Conservation (phyloP, 2,888 invertebrate genomes). For the Lepidocyrtinus sp. region DNA sequence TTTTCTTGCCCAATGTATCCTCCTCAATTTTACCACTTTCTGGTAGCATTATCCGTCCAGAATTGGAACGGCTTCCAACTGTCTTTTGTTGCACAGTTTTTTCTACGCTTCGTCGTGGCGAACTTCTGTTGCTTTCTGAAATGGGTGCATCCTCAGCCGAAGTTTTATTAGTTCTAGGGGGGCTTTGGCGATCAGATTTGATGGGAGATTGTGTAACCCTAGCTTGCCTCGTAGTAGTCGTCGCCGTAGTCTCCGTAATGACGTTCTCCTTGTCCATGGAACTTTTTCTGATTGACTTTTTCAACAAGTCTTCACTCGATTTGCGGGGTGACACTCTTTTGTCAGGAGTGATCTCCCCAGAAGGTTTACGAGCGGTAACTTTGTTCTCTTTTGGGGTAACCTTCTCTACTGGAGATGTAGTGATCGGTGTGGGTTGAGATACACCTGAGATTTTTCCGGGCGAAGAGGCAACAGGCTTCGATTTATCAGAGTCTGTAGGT, state of each 20-base stretch:
- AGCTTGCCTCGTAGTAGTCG: not conserved
- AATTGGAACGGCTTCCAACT: conserved; percentile 34
- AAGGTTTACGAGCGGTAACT: conserved; percentile 39
- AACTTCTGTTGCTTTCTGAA: not conserved
- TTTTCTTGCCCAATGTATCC: conserved; percentile 2
- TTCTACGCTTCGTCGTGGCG: conserved; percentile 24
- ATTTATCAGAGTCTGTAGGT: not conserved
- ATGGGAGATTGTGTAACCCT: conserved; percentile 40
- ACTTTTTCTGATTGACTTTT: conserved; percentile 20
- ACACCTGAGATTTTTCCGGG: not conserved
- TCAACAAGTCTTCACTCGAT: conserved; percentile 34
- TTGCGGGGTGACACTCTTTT: conserved; percentile 41
- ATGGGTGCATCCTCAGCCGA: not conserved
- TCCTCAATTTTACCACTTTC: conserved; percentile 13
- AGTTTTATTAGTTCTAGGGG: not conserved
- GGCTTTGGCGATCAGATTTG: conserved; percentile 37
- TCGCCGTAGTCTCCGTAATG: not conserved
- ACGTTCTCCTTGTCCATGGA: conserved; percentile 37
- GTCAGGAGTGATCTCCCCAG: conserved; percentile 41
- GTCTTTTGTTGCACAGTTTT: not conserved
- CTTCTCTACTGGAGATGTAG: conserved; percentile 21
- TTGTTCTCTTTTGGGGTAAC: conserved; percentile 35
- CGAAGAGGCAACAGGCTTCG: not conserved
- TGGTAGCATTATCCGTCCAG: conserved; percentile 1
- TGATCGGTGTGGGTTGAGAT: conserved; percentile 11